These are phyloP conservation scores for Chrysomallon squamiferum DNA, from an alignment of 1,140 invertebrate genomes.

Conservation along the genomic window DNA sequence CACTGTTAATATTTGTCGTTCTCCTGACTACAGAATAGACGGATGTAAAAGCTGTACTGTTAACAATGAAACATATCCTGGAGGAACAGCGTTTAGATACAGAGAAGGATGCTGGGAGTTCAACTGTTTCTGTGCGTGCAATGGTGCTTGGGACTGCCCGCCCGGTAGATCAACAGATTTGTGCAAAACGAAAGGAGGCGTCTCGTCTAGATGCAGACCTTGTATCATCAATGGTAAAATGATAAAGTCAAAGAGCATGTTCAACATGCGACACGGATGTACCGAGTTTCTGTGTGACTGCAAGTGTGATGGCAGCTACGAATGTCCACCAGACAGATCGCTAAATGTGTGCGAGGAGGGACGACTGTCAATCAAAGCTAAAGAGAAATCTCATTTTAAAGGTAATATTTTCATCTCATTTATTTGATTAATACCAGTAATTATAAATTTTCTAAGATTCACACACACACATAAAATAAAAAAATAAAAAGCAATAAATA, in stretches of 20 bases:
- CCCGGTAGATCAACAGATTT: slow-evolving; percentile 5
- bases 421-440: background rate
- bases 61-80: slow-evolving; percentile 14
- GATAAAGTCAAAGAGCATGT: slow-evolving; percentile 22
- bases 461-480: no score
- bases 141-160: slow-evolving; percentile 13
- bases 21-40: slow-evolving; percentile 3
- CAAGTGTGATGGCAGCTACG: slow-evolving; percentile 34
- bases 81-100: slow-evolving; percentile 13
- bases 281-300: slow-evolving; percentile 38
- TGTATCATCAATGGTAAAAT: slow-evolving; percentile 24
- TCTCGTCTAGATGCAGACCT: slow-evolving; percentile 12
- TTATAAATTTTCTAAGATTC: background rate
- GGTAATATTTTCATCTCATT: background rate
- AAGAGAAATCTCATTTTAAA: background rate
- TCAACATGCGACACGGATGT: slow-evolving; percentile 33
- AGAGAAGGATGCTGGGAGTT: slow-evolving; percentile 24
- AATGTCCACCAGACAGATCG: slow-evolving; percentile 31
- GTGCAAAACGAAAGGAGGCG: slow-evolving; percentile 4
- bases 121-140: slow-evolving; percentile 18
- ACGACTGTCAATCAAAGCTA: background rate
- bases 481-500: no score
- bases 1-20: slow-evolving; percentile 27
- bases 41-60: slow-evolving; percentile 5
- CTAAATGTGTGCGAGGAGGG: slow-evolving; percentile 29